phyloP scores from a whole-genome alignment of 2,888 invertebrate species.

The Gerosis bhagava region DNA sequence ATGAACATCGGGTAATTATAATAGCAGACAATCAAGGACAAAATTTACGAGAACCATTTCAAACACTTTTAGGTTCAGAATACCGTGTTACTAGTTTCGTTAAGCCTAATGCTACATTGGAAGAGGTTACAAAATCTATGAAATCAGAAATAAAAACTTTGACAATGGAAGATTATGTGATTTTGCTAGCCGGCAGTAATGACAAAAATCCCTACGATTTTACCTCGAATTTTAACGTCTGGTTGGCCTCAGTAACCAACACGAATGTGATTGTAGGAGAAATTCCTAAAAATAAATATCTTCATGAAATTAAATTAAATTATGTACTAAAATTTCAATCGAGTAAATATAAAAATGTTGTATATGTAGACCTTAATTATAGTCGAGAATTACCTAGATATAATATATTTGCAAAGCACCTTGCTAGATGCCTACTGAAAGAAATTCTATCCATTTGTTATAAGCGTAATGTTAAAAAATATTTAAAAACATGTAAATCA shows the following conservation, averaged over 20 bases:
- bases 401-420: neutral
- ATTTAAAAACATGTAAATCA: neutral
- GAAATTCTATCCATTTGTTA: neutral
- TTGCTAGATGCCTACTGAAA: neutral
- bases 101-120: neutral
- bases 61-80: neutral
- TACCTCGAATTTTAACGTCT: constrained; percentile 1
- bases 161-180: neutral
- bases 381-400: neutral
- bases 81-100: constrained; percentile 7
- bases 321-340: constrained; percentile 1
- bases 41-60: neutral
- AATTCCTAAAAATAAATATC: constrained; percentile 1
- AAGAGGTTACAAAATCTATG: neutral
- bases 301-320: constrained; percentile 8
- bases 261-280: constrained; percentile 4
- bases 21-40: constrained; percentile 1
- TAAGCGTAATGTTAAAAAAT: neutral
- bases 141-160: neutral
- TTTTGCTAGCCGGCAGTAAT: neutral
- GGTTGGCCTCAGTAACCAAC: neutral
- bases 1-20: neutral
- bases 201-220: constrained; percentile 2
- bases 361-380: constrained; percentile 1
- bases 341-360: neutral